Evolutionary conservation across 2,797 vertebrate genomes (phyloP), one percentile per base, ranked within the genome.

Genomic region (Crypturellus tataupa): DNA sequence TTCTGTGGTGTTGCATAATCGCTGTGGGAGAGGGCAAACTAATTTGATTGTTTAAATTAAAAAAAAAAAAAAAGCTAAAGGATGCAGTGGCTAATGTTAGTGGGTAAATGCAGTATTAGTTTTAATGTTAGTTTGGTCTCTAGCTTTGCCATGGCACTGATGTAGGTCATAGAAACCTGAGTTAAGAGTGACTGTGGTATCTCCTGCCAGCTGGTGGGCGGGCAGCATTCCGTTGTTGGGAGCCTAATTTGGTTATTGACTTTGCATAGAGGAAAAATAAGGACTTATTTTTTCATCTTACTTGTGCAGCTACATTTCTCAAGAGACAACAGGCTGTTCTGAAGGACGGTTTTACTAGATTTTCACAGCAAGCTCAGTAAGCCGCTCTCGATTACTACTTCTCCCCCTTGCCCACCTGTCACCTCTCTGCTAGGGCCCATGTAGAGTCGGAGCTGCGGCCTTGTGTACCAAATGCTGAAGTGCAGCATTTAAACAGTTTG

Each of bases 1-100:
- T 92, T 90, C 47, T 70, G 76, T 80, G 20, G 33, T 51, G 70
- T 96, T 96, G 92, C 24, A 2, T 96, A 97, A 96, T 92, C 78
- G 29, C 70, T 86, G 96, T 64, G 93, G 80, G 78, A 92, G 46
- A 83, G 80, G 42, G 59, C 88, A 87, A 93, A 91, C 3, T 1
- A 81, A 94, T 93, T 55, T 81, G 23, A 47, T 47, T 23, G 19
- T 11, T 24, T 47, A 47, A 47, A 47, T 47, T 47, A 47, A 20
- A 46, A 47, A 47, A 47, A 47, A 47, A 47, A 47, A 23, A 24
- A 23, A 47, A 47, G 10, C 89, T 91, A 49, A 90, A 83, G 35
- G 55, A 67, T 84, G n/a, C 9, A 24, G 14, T 33, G 33, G 47
- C 23, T 80, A 58, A 31, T 73, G 29, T 18, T 80, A 47, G 18